A percentile compares a stretch with the other conserved stretches of the same genome.
These are phyloP conservation scores for Mya arenaria DNA, from an alignment of 1,140 invertebrate genomes.

Conservation along the genomic window DNA sequence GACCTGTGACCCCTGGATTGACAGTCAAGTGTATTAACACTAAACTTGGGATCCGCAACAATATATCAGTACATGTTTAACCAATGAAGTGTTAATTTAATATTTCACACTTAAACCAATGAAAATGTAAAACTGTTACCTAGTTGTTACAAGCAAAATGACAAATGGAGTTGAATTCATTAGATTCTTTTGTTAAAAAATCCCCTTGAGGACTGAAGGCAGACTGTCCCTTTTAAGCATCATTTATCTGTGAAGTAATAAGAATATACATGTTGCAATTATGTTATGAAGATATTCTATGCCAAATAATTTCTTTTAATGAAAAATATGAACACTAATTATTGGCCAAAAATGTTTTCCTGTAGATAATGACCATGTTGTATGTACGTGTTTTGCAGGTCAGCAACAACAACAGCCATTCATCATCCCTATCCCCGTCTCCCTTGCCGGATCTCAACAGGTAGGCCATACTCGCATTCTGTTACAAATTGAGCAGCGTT, in stretches of 20 bases:
- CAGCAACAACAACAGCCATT: constrained; percentile 70
- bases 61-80: too few relatives aligned
- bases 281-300: background rate
- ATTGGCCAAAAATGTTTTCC: background rate
- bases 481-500: too few relatives aligned
- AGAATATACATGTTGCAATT: background rate
- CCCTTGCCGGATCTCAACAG: constrained; percentile 64
- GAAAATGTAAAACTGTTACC: too few relatives aligned
- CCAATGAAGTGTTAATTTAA: too few relatives aligned
- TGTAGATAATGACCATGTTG: background rate
- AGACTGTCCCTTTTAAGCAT: background rate
- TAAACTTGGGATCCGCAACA: too few relatives aligned
- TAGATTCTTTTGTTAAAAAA: too few relatives aligned
- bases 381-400: constrained; percentile 37
- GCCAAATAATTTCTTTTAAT: background rate
- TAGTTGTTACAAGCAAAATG: too few relatives aligned
- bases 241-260: background rate
- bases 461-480: constrained; percentile 35
- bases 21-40: too few relatives aligned
- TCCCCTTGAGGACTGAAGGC: too few relatives aligned
- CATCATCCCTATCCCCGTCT: constrained; percentile 74
- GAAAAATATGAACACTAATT: background rate
- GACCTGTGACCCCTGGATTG: too few relatives aligned
- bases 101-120: too few relatives aligned
- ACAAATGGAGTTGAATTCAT: too few relatives aligned